Conservation (phyloP, 64 coral and sea anemone genomes). For the Actinia tenebrosa region DNA sequence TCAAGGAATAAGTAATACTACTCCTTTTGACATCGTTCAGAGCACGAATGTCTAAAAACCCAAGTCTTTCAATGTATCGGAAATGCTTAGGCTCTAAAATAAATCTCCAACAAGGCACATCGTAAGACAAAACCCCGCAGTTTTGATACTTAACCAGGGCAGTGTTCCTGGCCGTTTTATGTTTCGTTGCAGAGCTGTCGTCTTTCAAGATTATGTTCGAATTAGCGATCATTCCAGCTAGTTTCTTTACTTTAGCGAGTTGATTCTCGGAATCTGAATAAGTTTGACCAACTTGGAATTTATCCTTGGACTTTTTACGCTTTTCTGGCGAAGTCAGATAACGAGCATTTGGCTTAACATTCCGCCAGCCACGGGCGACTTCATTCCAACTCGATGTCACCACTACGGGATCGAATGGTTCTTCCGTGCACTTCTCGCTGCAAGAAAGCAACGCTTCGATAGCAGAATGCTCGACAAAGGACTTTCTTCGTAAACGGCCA, state of each 20-base stretch:
- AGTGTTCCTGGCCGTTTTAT: neutral
- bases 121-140: constrained; percentile 84
- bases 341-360: constrained; percentile 62
- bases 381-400: constrained; percentile 64
- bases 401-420: constrained; percentile 50
- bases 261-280: constrained; percentile 55
- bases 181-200: constrained; percentile 15
- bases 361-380: constrained; percentile 70
- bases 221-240: constrained; percentile 73
- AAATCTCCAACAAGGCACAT: constrained; percentile 89
- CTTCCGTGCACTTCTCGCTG: constrained; percentile 44
- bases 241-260: constrained; percentile 73
- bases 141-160: constrained; percentile 75
- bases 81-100: constrained; percentile 79
- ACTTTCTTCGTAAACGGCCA: neutral
- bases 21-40: constrained; percentile 37
- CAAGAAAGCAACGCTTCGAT: constrained; percentile 46
- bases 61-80: constrained; percentile 74
- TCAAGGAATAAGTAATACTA: constrained; percentile 38
- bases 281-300: constrained; percentile 31
- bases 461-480: neutral
- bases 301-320: constrained; percentile 80
- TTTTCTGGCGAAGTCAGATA: constrained; percentile 52
- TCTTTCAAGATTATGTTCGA: constrained; percentile 52
- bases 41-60: constrained; percentile 49